phyloP scores from a whole-genome alignment of 2,888 invertebrate genomes.

The Tethea ocularis region DNA sequence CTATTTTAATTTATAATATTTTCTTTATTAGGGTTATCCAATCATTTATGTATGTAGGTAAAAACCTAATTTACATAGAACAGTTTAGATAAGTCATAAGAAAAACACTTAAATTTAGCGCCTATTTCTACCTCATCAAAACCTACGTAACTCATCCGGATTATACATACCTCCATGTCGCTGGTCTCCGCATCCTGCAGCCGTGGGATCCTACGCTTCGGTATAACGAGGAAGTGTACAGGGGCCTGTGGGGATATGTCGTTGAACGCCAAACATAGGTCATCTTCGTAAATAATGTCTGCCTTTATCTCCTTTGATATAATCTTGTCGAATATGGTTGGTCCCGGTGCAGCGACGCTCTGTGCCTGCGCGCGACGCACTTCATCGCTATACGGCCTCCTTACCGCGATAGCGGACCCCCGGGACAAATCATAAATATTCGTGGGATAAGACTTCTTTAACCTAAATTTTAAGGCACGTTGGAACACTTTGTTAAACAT shows the following conservation, averaged over 20 bases:
- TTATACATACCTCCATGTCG: constrained; percentile 82
- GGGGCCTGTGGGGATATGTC: constrained; percentile 93
- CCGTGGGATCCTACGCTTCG: constrained; percentile 88
- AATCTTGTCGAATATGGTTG: constrained; percentile 90
- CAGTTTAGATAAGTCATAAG: too few relatives aligned
- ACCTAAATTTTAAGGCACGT: constrained; percentile 72
- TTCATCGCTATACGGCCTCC: constrained; percentile 72
- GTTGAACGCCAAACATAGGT: constrained; percentile 90
- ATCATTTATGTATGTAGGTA: too few relatives aligned
- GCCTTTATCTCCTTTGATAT: constrained; percentile 91
- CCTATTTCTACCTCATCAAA: neutral
- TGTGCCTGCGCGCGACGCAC: constrained; percentile 69
- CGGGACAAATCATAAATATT: constrained; percentile 75
- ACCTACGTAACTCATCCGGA: constrained; percentile 12
- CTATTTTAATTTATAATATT: too few relatives aligned
- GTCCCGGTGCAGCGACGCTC: constrained; percentile 59
- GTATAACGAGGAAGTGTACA: constrained; percentile 92
- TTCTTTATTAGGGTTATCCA: too few relatives aligned
- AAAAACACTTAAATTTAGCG: neutral
- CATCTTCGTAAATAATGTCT: constrained; percentile 92
- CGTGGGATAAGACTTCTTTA: constrained; percentile 75
- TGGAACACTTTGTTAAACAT: constrained; percentile 79
- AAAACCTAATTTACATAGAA: too few relatives aligned
- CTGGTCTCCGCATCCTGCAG: constrained; percentile 84
- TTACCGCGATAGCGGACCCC: constrained; percentile 67